A percentile compares a stretch with the other conserved stretches of the same genome.
phyloP scores from a whole-genome alignment of 2,888 invertebrate genomes.

The Acleris sparsana region DNA sequence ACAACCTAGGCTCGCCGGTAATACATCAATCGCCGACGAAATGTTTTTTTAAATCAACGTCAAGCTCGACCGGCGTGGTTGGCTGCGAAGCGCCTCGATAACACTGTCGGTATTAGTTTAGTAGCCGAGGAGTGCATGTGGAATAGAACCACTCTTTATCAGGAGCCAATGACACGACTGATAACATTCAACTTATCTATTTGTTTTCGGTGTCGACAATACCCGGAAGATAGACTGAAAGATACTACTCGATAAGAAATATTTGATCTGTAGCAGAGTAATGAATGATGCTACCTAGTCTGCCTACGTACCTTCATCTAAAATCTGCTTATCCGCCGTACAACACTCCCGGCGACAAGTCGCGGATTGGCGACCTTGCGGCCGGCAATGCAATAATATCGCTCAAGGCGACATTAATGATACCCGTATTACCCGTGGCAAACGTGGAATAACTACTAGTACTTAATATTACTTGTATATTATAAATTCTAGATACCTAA shows the following conservation, averaged over 20 bases:
- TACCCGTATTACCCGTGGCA: too few species aligned
- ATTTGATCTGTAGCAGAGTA: background rate
- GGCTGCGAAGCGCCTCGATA: slow-evolving; percentile 42
- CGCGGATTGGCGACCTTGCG: slow-evolving; percentile 8
- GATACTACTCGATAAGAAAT: slow-evolving; percentile 7
- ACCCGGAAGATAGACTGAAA: slow-evolving; percentile 25
- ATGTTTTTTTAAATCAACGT: slow-evolving; percentile 1
- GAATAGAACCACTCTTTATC: slow-evolving; percentile 69
- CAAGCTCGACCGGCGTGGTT: slow-evolving; percentile 20
- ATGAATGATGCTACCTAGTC: slow-evolving; percentile 2
- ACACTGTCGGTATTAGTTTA: slow-evolving; percentile 49
- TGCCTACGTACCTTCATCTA: background rate
- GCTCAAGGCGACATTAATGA: background rate
- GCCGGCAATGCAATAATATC: slow-evolving; percentile 8
- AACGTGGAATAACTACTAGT: too few species aligned
- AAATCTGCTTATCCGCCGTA: background rate
- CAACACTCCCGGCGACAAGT: background rate
- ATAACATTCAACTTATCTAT: slow-evolving; percentile 74
- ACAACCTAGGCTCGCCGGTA: too few species aligned
- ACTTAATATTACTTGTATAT: too few species aligned
- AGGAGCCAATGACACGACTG: slow-evolving; percentile 69
- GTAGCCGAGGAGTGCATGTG: slow-evolving; percentile 57
- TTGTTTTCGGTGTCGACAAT: slow-evolving; percentile 52
- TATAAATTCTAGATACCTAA: too few species aligned
- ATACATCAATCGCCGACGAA: too few species aligned